Conservation (phyloP, 2,113 vertebrate species). For the Baryphthengus martii region DNA sequence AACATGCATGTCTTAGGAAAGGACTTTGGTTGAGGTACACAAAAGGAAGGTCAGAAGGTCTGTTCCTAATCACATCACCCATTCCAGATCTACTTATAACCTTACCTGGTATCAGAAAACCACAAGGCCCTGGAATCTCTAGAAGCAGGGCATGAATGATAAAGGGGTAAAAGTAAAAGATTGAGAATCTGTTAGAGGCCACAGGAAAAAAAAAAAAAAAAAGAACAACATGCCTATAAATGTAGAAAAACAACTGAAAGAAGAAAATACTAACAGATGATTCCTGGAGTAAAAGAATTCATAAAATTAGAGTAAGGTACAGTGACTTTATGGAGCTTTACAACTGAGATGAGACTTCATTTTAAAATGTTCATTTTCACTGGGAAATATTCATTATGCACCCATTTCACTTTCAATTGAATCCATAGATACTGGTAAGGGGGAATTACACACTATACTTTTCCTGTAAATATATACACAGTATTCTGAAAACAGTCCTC, state of each 20-base stretch:
- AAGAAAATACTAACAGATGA: not conserved
- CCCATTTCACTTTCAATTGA: not conserved
- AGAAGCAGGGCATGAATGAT: slow-evolving; percentile 75
- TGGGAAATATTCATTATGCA: not conserved
- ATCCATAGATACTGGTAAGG: not conserved
- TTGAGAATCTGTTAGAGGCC: slow-evolving; percentile 61
- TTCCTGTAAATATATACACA: not conserved
- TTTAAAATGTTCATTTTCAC: not conserved
- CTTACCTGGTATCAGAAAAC: slow-evolving; percentile 93
- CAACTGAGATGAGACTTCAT: not conserved
- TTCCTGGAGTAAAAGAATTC: not conserved
- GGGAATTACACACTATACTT: not conserved
- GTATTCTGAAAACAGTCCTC: not conserved
- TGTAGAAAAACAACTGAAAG: not conserved
- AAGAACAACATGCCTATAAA: not conserved
- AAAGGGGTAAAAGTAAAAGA: slow-evolving; percentile 74
- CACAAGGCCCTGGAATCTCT: slow-evolving; percentile 92
- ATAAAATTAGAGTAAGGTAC: not conserved
- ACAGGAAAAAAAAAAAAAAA: not conserved
- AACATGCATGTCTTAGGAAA: slow-evolving; percentile 12
- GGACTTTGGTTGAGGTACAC: slow-evolving; percentile 14
- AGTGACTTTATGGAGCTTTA: not conserved
- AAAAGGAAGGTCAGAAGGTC: slow-evolving; percentile 57
- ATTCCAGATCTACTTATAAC: slow-evolving; percentile 56
- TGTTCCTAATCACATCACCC: slow-evolving; percentile 8